Evolutionary conservation across 1,140 invertebrate species (phyloP).

Genomic region (Chironomus striatipennis): DNA sequence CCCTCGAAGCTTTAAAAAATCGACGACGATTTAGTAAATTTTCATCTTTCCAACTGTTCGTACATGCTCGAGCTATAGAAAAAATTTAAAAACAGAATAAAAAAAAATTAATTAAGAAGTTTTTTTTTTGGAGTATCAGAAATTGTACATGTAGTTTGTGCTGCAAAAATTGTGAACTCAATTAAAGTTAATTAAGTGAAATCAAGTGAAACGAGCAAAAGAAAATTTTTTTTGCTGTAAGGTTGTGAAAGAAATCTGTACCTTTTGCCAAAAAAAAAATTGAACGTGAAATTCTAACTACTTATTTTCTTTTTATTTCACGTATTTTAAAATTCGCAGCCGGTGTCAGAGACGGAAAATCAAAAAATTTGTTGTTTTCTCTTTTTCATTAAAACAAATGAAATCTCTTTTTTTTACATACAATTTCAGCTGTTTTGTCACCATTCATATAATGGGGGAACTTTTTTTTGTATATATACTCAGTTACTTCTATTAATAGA

Average conservation of each 20-base stretch:
- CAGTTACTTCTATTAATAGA: not conserved
- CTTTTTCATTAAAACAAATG: not conserved
- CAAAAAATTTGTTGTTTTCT: not conserved
- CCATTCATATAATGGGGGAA: not conserved
- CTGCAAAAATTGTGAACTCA: not conserved
- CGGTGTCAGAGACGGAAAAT: not conserved
- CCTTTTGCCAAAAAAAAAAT: not conserved
- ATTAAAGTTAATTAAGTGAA: not conserved
- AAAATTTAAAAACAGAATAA: not conserved
- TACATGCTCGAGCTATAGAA: not conserved
- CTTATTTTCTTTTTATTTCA: not conserved
- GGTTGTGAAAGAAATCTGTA: too few relatives aligned
- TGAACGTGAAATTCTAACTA: not conserved
- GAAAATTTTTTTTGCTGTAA: too few relatives aligned
- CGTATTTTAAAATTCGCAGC: not conserved
- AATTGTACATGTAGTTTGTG: not conserved
- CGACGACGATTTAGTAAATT: conserved; percentile 10
- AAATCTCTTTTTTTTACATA: not conserved
- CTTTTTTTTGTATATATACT: not conserved
- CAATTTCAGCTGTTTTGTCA: conserved; percentile 7
- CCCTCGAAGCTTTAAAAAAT: not conserved
- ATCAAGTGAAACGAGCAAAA: not conserved
- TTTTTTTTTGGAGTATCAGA: too few relatives aligned
- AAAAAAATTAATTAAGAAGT: not conserved
- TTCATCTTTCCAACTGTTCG: conserved; percentile 2